Base-by-base conservation (phyloP, 2,888 invertebrate genomes). In the Diabrotica balteata region DNA sequence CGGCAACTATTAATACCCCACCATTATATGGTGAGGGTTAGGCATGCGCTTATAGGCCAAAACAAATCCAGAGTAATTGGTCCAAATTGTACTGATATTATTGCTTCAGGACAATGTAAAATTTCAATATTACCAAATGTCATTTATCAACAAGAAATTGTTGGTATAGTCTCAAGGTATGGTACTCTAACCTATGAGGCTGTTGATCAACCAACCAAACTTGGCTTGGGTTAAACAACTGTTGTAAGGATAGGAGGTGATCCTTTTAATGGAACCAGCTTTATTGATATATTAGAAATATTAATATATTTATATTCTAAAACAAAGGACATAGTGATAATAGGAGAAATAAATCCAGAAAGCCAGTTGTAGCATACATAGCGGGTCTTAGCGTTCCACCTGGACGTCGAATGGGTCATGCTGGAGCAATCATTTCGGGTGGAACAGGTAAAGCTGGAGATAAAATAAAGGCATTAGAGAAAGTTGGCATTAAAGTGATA, bases 271-370 rank as follows among this genome's bases (percentile, higher is more conserved):
- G 80, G 80, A 7, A 80, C 80, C 7, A 95, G 98, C 84, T 99
- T 99, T 83, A 96, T 98, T 77, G 99, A 99, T 53, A 75, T 76
- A 81, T 86, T 99, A 11, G 95, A 96, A 76, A 90, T 97, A 22
- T 98, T 99, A n/a, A n/a, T n/a, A n/a, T n/a, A n/a, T 86, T 86
- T 99, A 46, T 88, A 99, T 84, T 91, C 93, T 7, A 88, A 93
- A 3, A 98, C 97, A 1, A 93, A 95, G 85, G 98, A 97, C 70
- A 98, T 99, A 76, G 94, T 99, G 74, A 87, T 99, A 80, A 98
- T 99, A 82, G 99, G 98, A n/a, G n/a, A n/a, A n/a, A n/a, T n/a
- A n/a, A n/a, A n/a, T n/a, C n/a, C n/a, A n/a, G n/a, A n/a, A n/a
- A n/a, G n/a, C n/a, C n/a, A n/a, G n/a, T n/a, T n/a, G n/a, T n/a